Evolutionary conservation across 2,113 vertebrate species (phyloP).

Genomic region (Serinus canaria): DNA sequence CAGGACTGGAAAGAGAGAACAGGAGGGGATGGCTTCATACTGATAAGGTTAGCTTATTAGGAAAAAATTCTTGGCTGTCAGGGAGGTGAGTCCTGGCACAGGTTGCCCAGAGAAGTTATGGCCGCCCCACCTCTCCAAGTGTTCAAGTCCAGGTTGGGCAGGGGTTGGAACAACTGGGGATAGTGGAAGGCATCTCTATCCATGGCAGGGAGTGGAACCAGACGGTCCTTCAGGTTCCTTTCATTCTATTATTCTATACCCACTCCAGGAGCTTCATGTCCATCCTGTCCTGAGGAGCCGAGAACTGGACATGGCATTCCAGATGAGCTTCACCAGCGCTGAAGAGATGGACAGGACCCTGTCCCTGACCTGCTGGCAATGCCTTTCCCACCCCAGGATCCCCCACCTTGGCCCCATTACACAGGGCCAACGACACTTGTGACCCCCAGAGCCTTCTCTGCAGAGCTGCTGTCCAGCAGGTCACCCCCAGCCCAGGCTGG

Average conservation of each 20-base stretch:
- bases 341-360: neutral
- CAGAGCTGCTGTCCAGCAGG: neutral
- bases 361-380: neutral
- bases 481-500: neutral
- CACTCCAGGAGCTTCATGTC: neutral
- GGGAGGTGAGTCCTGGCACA: neutral
- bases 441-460: neutral
- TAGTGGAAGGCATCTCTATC: neutral
- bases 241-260: neutral
- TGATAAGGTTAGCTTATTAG: neutral
- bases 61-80: neutral
- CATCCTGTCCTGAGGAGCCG: neutral
- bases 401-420: neutral
- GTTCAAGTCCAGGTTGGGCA: neutral
- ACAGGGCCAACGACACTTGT: neutral
- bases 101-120: neutral
- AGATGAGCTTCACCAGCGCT: neutral
- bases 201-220: neutral
- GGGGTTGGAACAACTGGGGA: neutral
- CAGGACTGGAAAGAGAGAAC: neutral
- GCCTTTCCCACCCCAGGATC: neutral
- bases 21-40: neutral
- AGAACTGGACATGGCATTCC: neutral
- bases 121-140: rapidly evolving
- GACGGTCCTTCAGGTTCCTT: neutral